Conservation (phyloP, 2,113 vertebrate species). For the Oreochromis aureus region DNA sequence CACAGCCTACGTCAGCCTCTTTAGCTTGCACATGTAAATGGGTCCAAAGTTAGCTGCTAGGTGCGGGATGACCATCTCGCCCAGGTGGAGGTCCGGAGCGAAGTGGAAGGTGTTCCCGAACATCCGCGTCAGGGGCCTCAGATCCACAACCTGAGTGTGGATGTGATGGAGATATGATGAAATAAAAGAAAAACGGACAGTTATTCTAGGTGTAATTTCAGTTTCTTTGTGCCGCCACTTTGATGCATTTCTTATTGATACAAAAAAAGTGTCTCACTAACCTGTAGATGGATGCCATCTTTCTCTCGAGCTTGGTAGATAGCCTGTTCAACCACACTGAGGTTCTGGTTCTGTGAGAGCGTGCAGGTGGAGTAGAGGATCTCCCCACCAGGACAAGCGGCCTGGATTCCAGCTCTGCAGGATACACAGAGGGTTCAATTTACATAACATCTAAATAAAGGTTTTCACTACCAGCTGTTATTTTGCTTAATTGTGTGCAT, state of each 20-base stretch:
- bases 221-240: rapidly evolving
- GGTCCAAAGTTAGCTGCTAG: slow-evolving; percentile 92
- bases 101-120: slow-evolving; percentile 87
- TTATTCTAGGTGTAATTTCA: not conserved
- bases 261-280: not conserved
- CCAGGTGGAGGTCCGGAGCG: slow-evolving; percentile 71
- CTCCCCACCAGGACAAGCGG: slow-evolving; percentile 76
- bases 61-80: slow-evolving; percentile 89
- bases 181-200: not conserved
- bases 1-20: slow-evolving; percentile 58
- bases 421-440: not conserved
- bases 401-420: slow-evolving; percentile 81
- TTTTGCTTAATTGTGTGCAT: not conserved
- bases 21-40: slow-evolving; percentile 89
- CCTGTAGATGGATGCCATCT: slow-evolving; percentile 68
- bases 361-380: slow-evolving; percentile 91
- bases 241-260: not conserved
- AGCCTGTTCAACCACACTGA: slow-evolving; percentile 81
- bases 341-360: slow-evolving; percentile 88
- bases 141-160: slow-evolving; percentile 65
- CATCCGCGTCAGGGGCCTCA: slow-evolving; percentile 69
- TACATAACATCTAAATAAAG: not conserved
- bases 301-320: slow-evolving; percentile 72
- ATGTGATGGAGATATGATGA: not conserved
- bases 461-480: not conserved